Conservation (phyloP, 2,888 invertebrate genomes). For the Tenthredo scrophulariae region DNA sequence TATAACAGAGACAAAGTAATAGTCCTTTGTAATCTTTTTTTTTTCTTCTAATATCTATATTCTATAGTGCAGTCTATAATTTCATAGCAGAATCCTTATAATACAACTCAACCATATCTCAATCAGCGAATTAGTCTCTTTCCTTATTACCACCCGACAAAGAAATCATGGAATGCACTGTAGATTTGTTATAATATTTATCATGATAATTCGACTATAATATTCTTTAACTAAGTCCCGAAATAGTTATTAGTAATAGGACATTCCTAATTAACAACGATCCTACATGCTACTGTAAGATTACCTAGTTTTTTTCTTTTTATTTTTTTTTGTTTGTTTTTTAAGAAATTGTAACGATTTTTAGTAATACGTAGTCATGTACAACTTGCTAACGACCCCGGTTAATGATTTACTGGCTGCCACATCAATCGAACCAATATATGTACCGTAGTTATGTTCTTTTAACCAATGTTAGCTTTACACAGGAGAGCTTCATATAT, state of each 20-base stretch:
- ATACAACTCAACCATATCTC: constrained; percentile 36
- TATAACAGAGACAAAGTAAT: constrained; percentile 73
- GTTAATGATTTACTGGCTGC: constrained; percentile 72
- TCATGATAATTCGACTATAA: constrained; percentile 52
- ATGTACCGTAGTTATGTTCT: constrained; percentile 69
- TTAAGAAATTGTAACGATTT: constrained; percentile 72
- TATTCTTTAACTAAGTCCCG: constrained; percentile 66
- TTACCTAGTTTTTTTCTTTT: constrained; percentile 66
- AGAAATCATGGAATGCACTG: constrained; percentile 50
- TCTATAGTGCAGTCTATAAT: constrained; percentile 49
- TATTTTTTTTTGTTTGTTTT: constrained; percentile 57
- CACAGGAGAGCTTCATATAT: background rate
- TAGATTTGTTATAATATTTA: constrained; percentile 38
- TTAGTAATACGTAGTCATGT: constrained; percentile 74
- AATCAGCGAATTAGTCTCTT: background rate
- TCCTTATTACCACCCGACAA: background rate
- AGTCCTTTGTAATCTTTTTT: constrained; percentile 40
- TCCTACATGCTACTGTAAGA: constrained; percentile 73
- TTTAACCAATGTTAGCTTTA: constrained; percentile 57
- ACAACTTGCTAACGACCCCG: constrained; percentile 75
- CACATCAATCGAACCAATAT: constrained; percentile 70
- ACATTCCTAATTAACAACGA: constrained; percentile 74
- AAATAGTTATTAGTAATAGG: constrained; percentile 66
- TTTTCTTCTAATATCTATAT: constrained; percentile 40
- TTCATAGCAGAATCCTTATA: constrained; percentile 36